These are phyloP conservation scores for Trimorus sp. DNA, from an alignment of 2,888 invertebrate genomes.

Conservation along the genomic window DNA sequence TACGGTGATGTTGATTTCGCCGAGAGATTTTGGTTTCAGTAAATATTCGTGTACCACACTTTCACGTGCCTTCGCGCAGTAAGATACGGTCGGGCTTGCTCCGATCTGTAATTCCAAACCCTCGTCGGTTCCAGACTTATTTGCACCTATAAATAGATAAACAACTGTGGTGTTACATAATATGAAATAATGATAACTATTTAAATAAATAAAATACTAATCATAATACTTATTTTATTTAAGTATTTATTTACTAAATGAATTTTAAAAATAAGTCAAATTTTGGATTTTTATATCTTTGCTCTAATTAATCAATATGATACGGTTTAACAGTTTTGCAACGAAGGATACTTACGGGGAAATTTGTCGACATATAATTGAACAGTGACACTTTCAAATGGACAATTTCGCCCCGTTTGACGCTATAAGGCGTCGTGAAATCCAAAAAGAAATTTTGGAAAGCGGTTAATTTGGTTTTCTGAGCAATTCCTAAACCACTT, in stretches of 20 bases:
- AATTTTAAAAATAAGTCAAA: no score
- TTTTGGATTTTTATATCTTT: no score
- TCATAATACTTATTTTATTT: no score
- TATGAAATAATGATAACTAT: no score
- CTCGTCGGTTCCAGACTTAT: constrained; percentile 73
- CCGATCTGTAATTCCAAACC: constrained; percentile 74
- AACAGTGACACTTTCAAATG: constrained; percentile 87
- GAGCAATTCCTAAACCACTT: constrained; percentile 83
- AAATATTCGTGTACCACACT: constrained; percentile 77
- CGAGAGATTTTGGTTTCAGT: constrained; percentile 77
- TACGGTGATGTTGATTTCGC: constrained; percentile 83
- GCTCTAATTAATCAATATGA: background rate
- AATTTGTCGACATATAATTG: constrained; percentile 87
- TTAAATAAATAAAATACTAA: no score
- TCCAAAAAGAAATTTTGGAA: constrained; percentile 91
- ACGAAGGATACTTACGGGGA: constrained; percentile 83
- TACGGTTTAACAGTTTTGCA: no score
- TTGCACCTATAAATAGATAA: constrained; percentile 68
- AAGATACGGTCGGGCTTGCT: constrained; percentile 69
- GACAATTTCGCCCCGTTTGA: constrained; percentile 86
- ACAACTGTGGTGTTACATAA: no score
- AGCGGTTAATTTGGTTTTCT: constrained; percentile 81
- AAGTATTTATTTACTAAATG: no score
- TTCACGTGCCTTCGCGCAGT: constrained; percentile 74
- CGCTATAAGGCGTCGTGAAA: constrained; percentile 86